Conservation (phyloP, 2,797 vertebrate species). For the Decapterus maruadsi region DNA sequence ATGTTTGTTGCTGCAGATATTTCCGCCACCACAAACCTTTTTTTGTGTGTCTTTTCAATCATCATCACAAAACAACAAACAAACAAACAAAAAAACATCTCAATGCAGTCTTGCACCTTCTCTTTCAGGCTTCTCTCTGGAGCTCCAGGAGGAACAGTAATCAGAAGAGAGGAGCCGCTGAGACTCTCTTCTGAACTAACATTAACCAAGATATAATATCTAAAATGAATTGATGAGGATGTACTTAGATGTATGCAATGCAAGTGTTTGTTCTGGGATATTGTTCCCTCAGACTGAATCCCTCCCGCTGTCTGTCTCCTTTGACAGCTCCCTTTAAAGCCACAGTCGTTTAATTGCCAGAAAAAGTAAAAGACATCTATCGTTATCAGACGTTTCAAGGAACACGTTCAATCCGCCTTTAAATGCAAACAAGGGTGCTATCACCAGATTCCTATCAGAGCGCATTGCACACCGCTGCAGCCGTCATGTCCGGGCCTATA, state of each 20-base stretch:
- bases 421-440: conserved; percentile 6
- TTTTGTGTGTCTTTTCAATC: too few species aligned
- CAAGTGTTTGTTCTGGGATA: not conserved
- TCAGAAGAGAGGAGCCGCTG: too few species aligned
- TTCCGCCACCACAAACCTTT: too few species aligned
- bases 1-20: not conserved
- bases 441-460: conserved; percentile 11
- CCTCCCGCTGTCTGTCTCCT: not conserved
- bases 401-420: conserved; percentile 17
- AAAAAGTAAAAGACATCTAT: not conserved
- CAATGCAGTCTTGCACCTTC: too few species aligned
- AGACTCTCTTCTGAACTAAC: too few species aligned
- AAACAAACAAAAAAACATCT: too few species aligned
- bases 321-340: not conserved
- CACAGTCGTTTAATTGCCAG: not conserved
- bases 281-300: not conserved
- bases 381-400: not conserved
- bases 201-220: too few species aligned
- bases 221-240: too few species aligned
- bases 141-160: too few species aligned
- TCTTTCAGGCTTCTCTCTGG: too few species aligned
- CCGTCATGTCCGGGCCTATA: conserved; percentile 17
- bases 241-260: too few species aligned
- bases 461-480: conserved; percentile 31
- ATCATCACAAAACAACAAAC: too few species aligned